Evolutionary conservation across 2,113 vertebrate genomes (phyloP).

Genomic region (Oncorhynchus nerka): DNA sequence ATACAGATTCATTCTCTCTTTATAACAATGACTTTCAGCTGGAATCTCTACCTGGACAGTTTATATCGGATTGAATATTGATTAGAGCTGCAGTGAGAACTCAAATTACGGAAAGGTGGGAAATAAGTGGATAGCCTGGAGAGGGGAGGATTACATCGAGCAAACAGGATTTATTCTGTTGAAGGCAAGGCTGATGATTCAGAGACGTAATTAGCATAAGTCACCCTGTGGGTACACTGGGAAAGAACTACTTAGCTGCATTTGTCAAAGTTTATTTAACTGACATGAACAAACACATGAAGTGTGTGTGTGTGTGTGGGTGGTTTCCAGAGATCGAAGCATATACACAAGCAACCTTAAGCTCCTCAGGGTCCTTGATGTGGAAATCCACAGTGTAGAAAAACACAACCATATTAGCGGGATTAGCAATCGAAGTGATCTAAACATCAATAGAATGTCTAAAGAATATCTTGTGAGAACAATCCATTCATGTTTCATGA

Average conservation of each 20-base stretch:
- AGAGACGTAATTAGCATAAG: constrained; percentile 50
- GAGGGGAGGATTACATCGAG: constrained; percentile 30
- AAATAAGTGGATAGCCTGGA: constrained; percentile 23
- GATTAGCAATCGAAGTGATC: no score
- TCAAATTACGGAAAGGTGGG: neutral
- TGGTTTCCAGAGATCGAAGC: neutral
- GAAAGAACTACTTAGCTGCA: constrained; percentile 34
- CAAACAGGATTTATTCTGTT: constrained; percentile 34
- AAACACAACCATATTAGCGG: no score
- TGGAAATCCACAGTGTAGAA: no score
- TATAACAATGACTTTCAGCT: neutral
- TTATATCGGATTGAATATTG: constrained; percentile 10
- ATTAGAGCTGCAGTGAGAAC: neutral
- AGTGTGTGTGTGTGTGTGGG: constrained; percentile 11
- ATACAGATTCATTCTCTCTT: no score
- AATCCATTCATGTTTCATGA: no score
- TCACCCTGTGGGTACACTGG: constrained; percentile 28
- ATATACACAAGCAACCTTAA: no score
- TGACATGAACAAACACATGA: constrained; percentile 25
- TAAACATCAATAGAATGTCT: no score
- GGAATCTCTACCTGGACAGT: neutral
- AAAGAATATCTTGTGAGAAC: no score
- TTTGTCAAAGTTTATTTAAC: constrained; percentile 51
- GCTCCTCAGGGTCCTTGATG: no score
- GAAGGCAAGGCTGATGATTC: constrained; percentile 41